phyloP scores from a whole-genome alignment of 1,140 invertebrate species.

The Diplogasteroides magnus region DNA sequence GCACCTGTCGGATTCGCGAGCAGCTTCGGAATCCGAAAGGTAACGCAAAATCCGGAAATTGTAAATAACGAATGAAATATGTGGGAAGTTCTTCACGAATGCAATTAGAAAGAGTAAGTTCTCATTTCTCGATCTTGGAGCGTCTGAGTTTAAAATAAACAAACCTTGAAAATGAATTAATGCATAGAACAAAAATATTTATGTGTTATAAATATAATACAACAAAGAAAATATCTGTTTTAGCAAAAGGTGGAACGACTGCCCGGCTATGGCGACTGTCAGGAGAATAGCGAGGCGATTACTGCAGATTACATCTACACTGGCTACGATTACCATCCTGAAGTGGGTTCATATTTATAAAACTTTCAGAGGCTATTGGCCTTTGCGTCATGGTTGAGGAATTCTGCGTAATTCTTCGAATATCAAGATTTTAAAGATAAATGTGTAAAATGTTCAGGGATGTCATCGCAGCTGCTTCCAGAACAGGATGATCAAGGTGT shows the following conservation, averaged over 20 bases:
- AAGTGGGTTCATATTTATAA: slow-evolving; percentile 5
- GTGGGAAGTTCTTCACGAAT: no score
- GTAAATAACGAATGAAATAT: no score
- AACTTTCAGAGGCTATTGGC: not conserved
- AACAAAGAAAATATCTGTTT: no score
- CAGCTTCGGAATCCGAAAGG: slow-evolving; percentile 34
- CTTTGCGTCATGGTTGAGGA: not conserved
- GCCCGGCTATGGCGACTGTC: slow-evolving; percentile 19
- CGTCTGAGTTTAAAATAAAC: no score
- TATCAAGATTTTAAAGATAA: no score
- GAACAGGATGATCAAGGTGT: slow-evolving; percentile 17
- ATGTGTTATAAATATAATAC: no score
- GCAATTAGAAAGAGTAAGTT: no score
- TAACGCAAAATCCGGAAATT: no score
- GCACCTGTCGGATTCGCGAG: slow-evolving; percentile 31
- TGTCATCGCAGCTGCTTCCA: slow-evolving; percentile 32
- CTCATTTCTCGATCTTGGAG: no score
- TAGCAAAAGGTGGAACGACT: slow-evolving; percentile 26
- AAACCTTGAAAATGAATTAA: no score
- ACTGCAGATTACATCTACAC: slow-evolving; percentile 19
- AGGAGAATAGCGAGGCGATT: slow-evolving; percentile 1
- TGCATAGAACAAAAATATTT: no score
- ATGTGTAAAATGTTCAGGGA: slow-evolving; percentile 19
- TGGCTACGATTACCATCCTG: slow-evolving; percentile 26
- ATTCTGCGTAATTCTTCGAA: not conserved